Evolutionary conservation across 2,888 invertebrate species (phyloP).

Genomic region (Cerastis rubricosa): DNA sequence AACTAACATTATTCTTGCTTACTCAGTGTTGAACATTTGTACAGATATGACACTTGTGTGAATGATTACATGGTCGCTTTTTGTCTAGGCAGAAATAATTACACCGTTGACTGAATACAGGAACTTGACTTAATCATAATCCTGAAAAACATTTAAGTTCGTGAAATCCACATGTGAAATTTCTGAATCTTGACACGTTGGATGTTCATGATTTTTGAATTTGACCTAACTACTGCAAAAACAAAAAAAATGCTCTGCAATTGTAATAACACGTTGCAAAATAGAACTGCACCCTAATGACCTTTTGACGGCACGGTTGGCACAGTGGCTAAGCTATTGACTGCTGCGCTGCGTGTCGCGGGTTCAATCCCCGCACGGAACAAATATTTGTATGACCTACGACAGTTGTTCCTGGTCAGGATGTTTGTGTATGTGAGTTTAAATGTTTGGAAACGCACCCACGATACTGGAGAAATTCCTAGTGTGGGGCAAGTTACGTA

Average conservation of each 20-base stretch:
- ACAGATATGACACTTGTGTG: not conserved
- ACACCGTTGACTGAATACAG: not conserved
- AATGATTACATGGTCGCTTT: not conserved
- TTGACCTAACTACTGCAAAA: not conserved
- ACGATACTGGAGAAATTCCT: too few species aligned
- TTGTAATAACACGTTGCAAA: not conserved
- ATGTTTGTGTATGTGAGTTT: too few species aligned
- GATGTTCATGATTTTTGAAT: not conserved
- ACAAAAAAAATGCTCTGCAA: not conserved
- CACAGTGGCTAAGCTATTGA: too few species aligned
- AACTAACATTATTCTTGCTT: conserved; percentile 13
- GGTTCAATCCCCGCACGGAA: too few species aligned
- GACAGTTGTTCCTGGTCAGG: too few species aligned
- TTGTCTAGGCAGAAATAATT: not conserved
- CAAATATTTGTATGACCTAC: too few species aligned
- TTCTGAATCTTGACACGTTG: not conserved
- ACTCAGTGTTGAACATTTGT: conserved; percentile 13
- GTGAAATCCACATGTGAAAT: not conserved
- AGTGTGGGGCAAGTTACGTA: too few species aligned
- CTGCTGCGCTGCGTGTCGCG: too few species aligned
- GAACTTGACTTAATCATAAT: not conserved
- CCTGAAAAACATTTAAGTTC: not conserved
- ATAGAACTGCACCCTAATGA: not conserved
- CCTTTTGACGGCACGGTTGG: too few species aligned
- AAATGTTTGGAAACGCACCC: too few species aligned